Evolutionary conservation across 2,888 invertebrate genomes (phyloP).

Genomic region (Caenorhabditis wallacei): DNA sequence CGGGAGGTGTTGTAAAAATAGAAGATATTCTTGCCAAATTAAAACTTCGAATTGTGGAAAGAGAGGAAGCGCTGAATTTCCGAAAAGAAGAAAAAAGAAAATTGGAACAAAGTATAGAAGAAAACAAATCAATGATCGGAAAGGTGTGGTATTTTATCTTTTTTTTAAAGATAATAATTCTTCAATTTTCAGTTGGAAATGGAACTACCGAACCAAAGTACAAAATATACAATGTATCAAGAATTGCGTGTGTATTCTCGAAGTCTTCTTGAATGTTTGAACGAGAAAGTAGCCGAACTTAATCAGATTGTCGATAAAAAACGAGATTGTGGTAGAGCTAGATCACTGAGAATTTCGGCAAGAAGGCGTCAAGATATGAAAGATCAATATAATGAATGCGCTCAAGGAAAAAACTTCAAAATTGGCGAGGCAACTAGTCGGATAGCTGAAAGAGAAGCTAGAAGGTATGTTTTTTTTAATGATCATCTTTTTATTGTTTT

Average conservation of each 20-base stretch:
- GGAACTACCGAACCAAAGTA: conserved; percentile 88
- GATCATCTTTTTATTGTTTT: neutral
- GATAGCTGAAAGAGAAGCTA: conserved; percentile 79
- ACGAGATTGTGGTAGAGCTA: conserved; percentile 87
- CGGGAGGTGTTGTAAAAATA: conserved; percentile 65
- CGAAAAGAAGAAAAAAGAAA: conserved; percentile 86
- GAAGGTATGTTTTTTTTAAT: conserved; percentile 65
- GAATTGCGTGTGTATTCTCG: conserved; percentile 95
- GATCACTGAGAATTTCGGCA: conserved; percentile 89
- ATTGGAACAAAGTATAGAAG: conserved; percentile 84
- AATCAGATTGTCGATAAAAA: conserved; percentile 89
- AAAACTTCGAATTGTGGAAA: conserved; percentile 82
- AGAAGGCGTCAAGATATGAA: conserved; percentile 89
- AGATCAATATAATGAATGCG: conserved; percentile 95
- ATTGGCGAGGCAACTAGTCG: conserved; percentile 73
- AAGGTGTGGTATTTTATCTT: conserved; percentile 29
- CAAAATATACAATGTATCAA: conserved; percentile 94
- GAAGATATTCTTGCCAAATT: conserved; percentile 71
- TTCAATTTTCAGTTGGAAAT: conserved; percentile 84
- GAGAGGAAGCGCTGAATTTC: conserved; percentile 86
- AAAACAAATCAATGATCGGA: conserved; percentile 84
- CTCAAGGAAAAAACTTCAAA: conserved; percentile 77
- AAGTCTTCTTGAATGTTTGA: conserved; percentile 97
- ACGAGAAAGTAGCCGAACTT: conserved; percentile 90
- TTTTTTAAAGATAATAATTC: neutral